These are phyloP conservation scores for Neotoxoptera formosana DNA, from an alignment of 1,140 invertebrate species.

Conservation along the genomic window DNA sequence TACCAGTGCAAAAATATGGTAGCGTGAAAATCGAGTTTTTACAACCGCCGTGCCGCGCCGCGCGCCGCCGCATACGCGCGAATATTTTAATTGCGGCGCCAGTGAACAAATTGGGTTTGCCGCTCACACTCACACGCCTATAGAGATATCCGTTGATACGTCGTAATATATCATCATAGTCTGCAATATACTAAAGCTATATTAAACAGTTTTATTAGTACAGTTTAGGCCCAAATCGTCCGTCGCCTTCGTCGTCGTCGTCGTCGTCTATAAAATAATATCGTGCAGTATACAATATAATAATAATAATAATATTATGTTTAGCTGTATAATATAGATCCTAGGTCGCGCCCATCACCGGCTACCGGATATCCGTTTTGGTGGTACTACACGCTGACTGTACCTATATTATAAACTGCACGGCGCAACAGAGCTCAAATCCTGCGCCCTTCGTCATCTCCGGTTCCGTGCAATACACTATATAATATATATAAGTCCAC, in stretches of 20 bases:
- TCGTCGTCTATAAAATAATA: background rate
- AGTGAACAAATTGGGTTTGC: background rate
- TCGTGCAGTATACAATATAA: background rate
- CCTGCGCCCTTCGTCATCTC: slow-evolving; percentile 57
- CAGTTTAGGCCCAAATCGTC: background rate
- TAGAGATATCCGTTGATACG: background rate
- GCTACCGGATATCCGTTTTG: slow-evolving; percentile 49
- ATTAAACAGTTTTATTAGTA: background rate
- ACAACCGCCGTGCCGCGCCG: background rate
- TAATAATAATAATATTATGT: no score
- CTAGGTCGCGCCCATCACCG: background rate
- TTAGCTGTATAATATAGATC: background rate
- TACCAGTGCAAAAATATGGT: background rate
- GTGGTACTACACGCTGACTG: background rate
- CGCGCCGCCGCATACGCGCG: background rate
- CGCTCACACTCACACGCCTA: background rate
- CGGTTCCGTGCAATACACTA: slow-evolving; percentile 15
- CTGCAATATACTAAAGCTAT: background rate
- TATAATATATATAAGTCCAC: background rate
- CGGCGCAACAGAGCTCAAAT: slow-evolving; percentile 30
- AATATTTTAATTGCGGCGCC: background rate
- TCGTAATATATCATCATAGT: background rate
- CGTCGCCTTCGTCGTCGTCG: background rate
- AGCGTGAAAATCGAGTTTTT: background rate
- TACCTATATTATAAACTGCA: background rate